Percentiles rank a stretch among this genome's conserved stretches.
Evolutionary conservation across 2,888 invertebrate species (phyloP).

Genomic region (Sinopyrophorus schimmeli): DNA sequence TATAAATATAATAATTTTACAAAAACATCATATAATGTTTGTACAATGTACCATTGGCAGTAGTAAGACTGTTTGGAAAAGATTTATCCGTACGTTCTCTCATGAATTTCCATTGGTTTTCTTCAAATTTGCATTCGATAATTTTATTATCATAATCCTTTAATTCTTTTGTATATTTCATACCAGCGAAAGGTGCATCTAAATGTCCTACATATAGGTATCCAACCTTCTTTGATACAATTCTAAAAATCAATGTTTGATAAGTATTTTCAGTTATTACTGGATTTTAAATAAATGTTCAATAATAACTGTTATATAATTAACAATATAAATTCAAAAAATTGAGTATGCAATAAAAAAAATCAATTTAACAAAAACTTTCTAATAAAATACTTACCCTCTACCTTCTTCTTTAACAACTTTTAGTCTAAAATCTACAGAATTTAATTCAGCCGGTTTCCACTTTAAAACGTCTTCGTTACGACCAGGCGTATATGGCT

Average conservation of each 20-base stretch:
- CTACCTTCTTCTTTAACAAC: conserved; percentile 71
- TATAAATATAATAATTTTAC: conserved; percentile 48
- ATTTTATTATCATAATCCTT: conserved; percentile 89
- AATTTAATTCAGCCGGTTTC: conserved; percentile 94
- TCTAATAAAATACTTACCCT: conserved; percentile 74
- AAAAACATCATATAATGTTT: conserved; percentile 3
- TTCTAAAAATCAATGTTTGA: conserved; percentile 56
- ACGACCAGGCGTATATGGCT: conserved; percentile 83
- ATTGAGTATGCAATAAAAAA: too few species aligned
- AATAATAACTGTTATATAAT: too few species aligned
- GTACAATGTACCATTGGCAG: conserved; percentile 67
- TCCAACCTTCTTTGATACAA: conserved; percentile 70
- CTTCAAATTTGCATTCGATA: conserved; percentile 88
- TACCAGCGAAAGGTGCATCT: conserved; percentile 68
- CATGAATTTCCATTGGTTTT: conserved; percentile 89
- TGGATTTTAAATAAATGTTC: too few species aligned
- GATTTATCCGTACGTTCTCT: conserved; percentile 96
- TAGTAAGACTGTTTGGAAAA: conserved; percentile 86
- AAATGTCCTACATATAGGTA: conserved; percentile 77
- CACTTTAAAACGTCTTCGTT: conserved; percentile 91
- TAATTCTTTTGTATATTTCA: conserved; percentile 79
- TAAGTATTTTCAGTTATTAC: too few species aligned
- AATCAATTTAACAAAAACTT: too few species aligned
- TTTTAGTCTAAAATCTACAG: conserved; percentile 92
- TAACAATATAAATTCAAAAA: too few species aligned